A percentile compares a stretch with the other conserved stretches of the same genome.
Evolutionary conservation across 2,113 vertebrate species (phyloP).

Genomic region (Heteronetta atricapilla): DNA sequence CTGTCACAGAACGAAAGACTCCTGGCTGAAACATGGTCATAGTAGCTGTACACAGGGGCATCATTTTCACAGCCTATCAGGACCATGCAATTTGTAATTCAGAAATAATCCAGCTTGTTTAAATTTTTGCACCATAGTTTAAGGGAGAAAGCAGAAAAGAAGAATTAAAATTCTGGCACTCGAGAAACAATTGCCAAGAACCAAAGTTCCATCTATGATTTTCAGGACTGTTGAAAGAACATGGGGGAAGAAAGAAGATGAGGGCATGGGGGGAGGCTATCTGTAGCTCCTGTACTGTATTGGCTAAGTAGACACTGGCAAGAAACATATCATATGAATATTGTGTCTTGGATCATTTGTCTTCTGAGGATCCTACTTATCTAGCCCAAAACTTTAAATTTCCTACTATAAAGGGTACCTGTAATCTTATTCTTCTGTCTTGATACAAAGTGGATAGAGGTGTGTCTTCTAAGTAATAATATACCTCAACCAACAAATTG

Average conservation of each 20-base stretch:
- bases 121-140: neutral
- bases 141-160: neutral
- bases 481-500: neutral
- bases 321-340: fast-evolving
- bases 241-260: neutral
- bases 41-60: neutral
- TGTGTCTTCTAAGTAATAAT: neutral
- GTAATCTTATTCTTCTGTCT: neutral
- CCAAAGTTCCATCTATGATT: neutral
- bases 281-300: neutral
- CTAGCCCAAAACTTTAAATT: neutral
- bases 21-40: neutral
- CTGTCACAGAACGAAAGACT: neutral
- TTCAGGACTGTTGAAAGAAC: neutral
- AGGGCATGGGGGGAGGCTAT: neutral
- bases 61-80: neutral
- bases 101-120: neutral
- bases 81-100: neutral
- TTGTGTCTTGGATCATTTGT: neutral
- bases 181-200: neutral
- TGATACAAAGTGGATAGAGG: neutral
- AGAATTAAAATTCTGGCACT: neutral
- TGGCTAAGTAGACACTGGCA: neutral
- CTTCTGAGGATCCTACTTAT: neutral
- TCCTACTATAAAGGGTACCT: neutral